Evolutionary conservation across 2,888 invertebrate genomes (phyloP).

Genomic region (Alloplasta piceator): DNA sequence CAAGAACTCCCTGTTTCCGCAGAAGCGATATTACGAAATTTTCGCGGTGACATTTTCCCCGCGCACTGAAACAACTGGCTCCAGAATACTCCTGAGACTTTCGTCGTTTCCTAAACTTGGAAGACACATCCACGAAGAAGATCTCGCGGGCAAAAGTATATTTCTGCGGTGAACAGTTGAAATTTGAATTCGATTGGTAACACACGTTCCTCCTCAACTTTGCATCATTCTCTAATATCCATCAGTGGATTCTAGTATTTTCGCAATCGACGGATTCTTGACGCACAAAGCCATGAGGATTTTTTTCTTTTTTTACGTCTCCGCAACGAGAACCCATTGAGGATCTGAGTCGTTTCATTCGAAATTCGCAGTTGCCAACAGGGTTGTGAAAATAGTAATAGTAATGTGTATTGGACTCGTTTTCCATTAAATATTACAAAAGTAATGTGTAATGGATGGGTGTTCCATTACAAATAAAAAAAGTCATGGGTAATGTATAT

Average conservation of each 20-base stretch:
- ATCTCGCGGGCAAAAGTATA: not conserved
- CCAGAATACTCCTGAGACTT: not conserved
- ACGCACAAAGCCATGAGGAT: conserved; percentile 14
- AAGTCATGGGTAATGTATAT: no score
- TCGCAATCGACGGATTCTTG: not conserved
- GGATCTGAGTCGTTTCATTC: conserved; percentile 19
- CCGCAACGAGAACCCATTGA: no score
- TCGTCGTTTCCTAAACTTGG: not conserved
- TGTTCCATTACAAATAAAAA: no score
- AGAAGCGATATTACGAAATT: no score
- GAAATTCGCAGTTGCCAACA: conserved; percentile 35
- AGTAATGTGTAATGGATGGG: no score
- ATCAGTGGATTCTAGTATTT: conserved; percentile 3
- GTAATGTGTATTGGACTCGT: no score
- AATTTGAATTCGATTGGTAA: conserved; percentile 31
- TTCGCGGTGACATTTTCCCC: not conserved
- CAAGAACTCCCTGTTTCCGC: no score
- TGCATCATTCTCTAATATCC: not conserved
- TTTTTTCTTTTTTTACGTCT: not conserved
- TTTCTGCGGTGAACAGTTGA: not conserved
- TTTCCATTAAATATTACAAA: no score
- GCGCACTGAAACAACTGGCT: not conserved
- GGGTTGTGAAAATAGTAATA: no score
- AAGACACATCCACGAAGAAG: not conserved
- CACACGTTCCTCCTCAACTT: not conserved